Conservation (phyloP, 2,797 vertebrate genomes). For the Cheracebus regulus region DNA sequence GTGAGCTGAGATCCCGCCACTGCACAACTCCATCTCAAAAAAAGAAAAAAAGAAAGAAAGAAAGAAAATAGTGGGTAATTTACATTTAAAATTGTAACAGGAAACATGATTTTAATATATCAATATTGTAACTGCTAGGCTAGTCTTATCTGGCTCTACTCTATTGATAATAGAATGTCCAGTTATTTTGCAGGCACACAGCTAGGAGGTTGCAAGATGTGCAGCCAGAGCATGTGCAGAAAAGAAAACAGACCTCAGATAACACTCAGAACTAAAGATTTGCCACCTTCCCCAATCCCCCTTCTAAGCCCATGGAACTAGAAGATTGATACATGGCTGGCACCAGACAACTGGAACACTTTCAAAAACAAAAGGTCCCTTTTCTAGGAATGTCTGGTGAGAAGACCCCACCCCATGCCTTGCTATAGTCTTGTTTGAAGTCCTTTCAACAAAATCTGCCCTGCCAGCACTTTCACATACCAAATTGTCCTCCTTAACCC, state of each 20-base stretch:
- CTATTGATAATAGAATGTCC: not conserved
- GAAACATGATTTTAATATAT: not conserved
- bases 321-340: not conserved
- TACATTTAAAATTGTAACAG: not conserved
- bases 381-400: not conserved
- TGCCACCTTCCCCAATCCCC: not conserved
- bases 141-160: not conserved
- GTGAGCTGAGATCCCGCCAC: too few species aligned
- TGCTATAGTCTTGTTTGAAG: not conserved
- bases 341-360: not conserved
- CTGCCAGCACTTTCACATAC: not conserved
- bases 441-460: not conserved
- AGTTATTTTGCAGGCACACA: not conserved
- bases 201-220: not conserved
- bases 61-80: not conserved
- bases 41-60: too few species aligned
- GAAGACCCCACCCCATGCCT: too few species aligned
- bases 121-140: not conserved
- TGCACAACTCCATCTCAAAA: too few species aligned
- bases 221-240: not conserved
- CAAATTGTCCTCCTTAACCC: not conserved
- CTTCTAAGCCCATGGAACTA: not conserved
- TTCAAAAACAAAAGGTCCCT: not conserved
- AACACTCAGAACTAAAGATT: not conserved
- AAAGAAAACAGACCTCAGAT: not conserved